These are phyloP conservation scores for Gallinago solitaria DNA, from an alignment of 2,797 vertebrate species.

Conservation along the genomic window DNA sequence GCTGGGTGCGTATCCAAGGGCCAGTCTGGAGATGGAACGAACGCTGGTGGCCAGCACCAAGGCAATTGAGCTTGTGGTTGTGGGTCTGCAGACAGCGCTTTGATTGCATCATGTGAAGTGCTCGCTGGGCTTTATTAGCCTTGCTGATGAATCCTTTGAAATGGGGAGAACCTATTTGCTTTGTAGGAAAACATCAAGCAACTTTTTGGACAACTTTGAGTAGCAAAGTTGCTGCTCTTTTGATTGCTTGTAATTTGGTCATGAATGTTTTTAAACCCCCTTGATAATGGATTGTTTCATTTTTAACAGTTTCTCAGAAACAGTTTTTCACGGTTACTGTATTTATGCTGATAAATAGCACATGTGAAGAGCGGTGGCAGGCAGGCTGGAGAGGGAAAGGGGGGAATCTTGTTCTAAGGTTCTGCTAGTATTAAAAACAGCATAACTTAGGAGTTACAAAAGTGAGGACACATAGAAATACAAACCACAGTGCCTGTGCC, in stretches of 20 bases:
- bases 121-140: background rate
- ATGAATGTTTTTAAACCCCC: background rate
- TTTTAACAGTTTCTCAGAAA: background rate
- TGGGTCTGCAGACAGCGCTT: background rate
- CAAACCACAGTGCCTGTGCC: background rate
- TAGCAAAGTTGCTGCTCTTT: background rate
- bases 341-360: background rate
- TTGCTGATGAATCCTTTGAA: background rate
- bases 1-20: fast-evolving
- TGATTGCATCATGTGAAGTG: background rate
- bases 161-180: background rate
- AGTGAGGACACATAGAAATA: fast-evolving
- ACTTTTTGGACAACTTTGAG: background rate
- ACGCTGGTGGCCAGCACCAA: background rate
- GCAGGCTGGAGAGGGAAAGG: background rate
- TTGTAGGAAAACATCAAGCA: background rate
- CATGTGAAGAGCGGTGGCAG: background rate
- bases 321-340: background rate
- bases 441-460: background rate
- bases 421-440: background rate
- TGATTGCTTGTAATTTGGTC: background rate
- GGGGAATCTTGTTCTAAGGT: background rate
- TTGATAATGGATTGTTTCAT: background rate
- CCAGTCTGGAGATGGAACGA: background rate
- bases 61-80: background rate